phyloP scores from a whole-genome alignment of 1,140 invertebrate genomes.

The Heliconius hermathena region DNA sequence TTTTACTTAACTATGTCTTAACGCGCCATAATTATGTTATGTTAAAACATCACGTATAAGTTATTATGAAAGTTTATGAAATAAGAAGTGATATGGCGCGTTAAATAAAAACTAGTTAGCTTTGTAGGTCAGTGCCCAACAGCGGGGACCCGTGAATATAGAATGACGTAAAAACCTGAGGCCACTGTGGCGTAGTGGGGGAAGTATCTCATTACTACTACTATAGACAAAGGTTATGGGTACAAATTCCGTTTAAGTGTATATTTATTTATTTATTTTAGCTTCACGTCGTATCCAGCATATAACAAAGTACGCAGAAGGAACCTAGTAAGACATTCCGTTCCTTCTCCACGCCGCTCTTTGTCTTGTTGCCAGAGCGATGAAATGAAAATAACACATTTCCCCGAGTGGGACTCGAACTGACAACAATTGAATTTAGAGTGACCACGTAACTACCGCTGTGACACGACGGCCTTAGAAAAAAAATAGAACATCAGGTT shows the following conservation, averaged over 20 bases:
- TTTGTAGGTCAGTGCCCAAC: slow-evolving; percentile 9
- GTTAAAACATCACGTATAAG: background rate
- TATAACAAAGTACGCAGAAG: too few relatives aligned
- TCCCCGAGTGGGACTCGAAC: too few relatives aligned
- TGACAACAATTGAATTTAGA: too few relatives aligned
- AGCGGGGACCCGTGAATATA: background rate
- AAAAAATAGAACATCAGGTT: too few relatives aligned
- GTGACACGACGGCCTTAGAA: too few relatives aligned
- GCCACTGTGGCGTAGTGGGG: background rate
- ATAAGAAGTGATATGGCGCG: background rate
- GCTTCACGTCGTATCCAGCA: too few relatives aligned
- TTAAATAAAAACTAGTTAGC: slow-evolving; percentile 5
- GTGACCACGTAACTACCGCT: too few relatives aligned
- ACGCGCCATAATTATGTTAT: background rate
- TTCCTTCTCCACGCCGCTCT: too few relatives aligned
- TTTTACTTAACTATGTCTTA: background rate
- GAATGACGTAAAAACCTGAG: background rate
- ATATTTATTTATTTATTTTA: background rate
- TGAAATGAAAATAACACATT: too few relatives aligned
- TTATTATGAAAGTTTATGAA: slow-evolving; percentile 14
- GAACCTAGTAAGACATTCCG: too few relatives aligned
- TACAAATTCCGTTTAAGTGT: background rate
- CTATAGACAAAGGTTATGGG: background rate
- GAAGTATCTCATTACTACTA: background rate
- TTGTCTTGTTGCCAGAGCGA: too few relatives aligned